phyloP scores from a whole-genome alignment of 2,797 vertebrate species.

The Coccyzus lansbergi region DNA sequence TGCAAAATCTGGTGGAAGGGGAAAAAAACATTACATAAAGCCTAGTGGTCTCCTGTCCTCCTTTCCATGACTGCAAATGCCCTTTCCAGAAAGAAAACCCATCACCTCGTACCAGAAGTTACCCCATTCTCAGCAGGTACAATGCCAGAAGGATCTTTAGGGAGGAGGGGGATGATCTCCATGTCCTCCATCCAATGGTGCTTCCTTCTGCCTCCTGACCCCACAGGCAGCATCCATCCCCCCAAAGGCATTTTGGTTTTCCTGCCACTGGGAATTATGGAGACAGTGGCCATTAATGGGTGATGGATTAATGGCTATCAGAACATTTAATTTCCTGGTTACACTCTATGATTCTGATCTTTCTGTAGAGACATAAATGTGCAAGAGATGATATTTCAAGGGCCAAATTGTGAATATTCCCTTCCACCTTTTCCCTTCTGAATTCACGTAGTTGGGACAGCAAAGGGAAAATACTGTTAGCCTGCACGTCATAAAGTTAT shows the following conservation, averaged over 20 bases:
- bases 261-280: neutral
- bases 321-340: neutral
- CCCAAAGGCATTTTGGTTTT: neutral
- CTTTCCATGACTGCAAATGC: neutral
- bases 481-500: neutral
- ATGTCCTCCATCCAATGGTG: accelerated
- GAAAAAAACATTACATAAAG: neutral
- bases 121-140: neutral
- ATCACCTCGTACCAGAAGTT: accelerated
- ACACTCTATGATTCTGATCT: neutral
- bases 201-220: neutral
- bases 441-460: neutral
- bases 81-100: neutral
- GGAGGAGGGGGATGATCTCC: neutral
- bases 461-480: neutral
- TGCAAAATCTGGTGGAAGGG: neutral
- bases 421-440: neutral
- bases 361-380: neutral
- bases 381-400: accelerated
- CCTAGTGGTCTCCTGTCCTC: neutral
- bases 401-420: neutral
- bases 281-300: neutral
- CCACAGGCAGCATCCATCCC: neutral
- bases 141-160: neutral
- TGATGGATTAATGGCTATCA: neutral